Percentiles rank a stretch among this genome's conserved stretches.
Conservation (phyloP, 2,113 vertebrate species). For the Sinocyclocheilus grahami region DNA sequence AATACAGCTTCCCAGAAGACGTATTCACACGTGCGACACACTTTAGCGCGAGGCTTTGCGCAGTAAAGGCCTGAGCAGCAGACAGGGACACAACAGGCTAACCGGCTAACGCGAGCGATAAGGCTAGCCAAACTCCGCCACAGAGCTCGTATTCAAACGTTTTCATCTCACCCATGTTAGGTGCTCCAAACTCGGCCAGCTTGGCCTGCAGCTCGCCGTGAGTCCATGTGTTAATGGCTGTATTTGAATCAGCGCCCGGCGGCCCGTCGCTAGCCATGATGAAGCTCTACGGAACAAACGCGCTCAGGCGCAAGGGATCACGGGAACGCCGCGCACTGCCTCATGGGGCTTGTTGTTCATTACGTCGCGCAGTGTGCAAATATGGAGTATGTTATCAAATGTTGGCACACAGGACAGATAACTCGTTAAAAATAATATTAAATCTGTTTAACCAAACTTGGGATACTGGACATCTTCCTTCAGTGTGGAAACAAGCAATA, state of each 20-base stretch:
- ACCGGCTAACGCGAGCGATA: constrained; percentile 5
- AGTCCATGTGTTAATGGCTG: constrained; percentile 80
- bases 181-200: constrained; percentile 84
- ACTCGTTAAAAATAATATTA: too few relatives aligned
- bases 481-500: too few relatives aligned
- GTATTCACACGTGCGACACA: not conserved
- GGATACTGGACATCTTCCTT: too few relatives aligned
- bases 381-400: too few relatives aligned
- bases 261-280: constrained; percentile 79
- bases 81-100: constrained; percentile 29
- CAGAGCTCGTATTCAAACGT: not conserved
- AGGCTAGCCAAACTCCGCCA: not conserved
- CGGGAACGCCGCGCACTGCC: constrained; percentile 43
- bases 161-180: constrained; percentile 78
- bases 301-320: constrained; percentile 39
- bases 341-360: constrained; percentile 44
- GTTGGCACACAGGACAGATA: too few relatives aligned
- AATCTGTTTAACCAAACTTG: too few relatives aligned
- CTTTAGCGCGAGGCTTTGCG: not conserved
- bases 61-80: not conserved
- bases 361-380: not conserved
- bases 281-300: constrained; percentile 40
- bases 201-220: constrained; percentile 82
- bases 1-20: not conserved
- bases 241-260: constrained; percentile 68